Evolutionary conservation across 1,140 invertebrate species (phyloP), one percentile per base, ranked within the genome.

Genomic region (Drosophila nasuta): DNA sequence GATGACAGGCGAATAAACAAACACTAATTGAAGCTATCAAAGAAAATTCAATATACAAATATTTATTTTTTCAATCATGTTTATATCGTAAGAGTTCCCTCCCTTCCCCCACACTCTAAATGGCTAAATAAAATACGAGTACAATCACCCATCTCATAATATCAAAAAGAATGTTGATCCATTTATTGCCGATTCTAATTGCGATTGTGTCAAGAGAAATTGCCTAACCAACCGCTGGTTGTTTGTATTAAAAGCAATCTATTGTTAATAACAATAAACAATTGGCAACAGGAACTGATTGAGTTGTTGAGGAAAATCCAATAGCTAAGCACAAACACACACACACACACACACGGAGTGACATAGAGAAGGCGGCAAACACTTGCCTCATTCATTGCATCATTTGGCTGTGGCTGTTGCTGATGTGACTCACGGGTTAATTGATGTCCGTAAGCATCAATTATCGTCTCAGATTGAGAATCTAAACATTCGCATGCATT

Each of bases 1-100:
- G 97, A 98, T 98, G 97, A 97, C 97, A 72, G 97, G 97, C 93
- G 96, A 97, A 95, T 97, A 96, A 95, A 77, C 64, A 59, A 6
- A 10, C 11, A 13, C 20, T 8, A 11, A 15, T 13, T 52, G 38
- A 43, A 72, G 5, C 20, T 41, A 38, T 30, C 20, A 54, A 11
- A 10, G 10, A 33, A 49, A 28, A 15, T 45, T n/a, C 17, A 17
- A 43, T 6, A 6, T 11, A 58, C 54, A 15, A 63, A 57, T 25
- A 65, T 52, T 49, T 43, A 45, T 35, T 56, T 57, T 54, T 56
- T 41, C 56, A 46, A 69, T 38, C 13, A 43, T 54, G 49, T 41
- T 57, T 41, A 57, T 20, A 20, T 41, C 54, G 54, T 60, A 48
- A 62, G 59, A 57, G 33, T 35, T 25, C 54, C 35, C 41, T 43